These are phyloP conservation scores for Poecile atricapillus DNA, from an alignment of 2,113 vertebrate genomes.

Conservation along the genomic window DNA sequence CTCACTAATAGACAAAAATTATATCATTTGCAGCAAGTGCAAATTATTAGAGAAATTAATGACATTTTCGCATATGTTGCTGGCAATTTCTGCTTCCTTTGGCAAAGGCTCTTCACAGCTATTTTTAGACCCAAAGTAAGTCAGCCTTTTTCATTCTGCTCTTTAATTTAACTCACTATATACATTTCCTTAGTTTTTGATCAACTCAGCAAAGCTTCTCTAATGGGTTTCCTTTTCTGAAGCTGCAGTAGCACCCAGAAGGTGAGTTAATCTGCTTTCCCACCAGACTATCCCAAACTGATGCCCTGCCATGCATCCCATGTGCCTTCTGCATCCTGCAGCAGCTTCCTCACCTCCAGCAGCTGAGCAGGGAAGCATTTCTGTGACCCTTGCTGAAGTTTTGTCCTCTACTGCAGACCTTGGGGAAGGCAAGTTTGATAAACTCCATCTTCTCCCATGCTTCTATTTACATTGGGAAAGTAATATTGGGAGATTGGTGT, in stretches of 20 bases:
- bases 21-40: not conserved
- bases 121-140: not conserved
- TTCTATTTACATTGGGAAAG: not conserved
- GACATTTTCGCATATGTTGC: constrained; percentile 17
- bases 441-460: not conserved
- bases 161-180: not conserved
- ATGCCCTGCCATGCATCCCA: not conserved
- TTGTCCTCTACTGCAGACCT: not conserved
- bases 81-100: constrained; percentile 33
- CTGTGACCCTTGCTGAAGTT: not conserved
- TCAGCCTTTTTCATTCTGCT: not conserved
- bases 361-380: not conserved
- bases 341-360: not conserved
- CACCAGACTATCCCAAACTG: not conserved
- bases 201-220: not conserved
- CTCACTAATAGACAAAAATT: not conserved
- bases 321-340: not conserved
- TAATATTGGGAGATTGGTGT: not conserved
- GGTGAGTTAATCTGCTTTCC: not conserved
- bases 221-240: not conserved
- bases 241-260: not conserved
- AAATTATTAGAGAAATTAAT: constrained; percentile 11
- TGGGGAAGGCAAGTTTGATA: not conserved
- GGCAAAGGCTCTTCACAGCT: not conserved
- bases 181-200: not conserved